Evolutionary conservation across 2,797 vertebrate species (phyloP), one percentile per base, ranked within the genome.

Genomic region (Lerista edwardsae): DNA sequence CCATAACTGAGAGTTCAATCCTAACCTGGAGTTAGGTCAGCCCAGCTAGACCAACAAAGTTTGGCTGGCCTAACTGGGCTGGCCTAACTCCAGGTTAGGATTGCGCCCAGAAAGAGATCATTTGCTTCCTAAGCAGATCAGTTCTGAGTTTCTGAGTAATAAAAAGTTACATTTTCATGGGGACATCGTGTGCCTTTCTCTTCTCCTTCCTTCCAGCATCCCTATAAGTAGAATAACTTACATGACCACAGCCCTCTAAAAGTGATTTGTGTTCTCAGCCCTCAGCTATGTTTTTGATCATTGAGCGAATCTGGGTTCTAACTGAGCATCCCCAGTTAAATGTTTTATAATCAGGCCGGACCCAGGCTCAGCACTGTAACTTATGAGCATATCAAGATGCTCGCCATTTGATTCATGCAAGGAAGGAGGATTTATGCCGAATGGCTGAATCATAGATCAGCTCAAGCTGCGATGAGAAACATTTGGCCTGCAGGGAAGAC

Each of bases 301-400:
- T 79, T 82, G 85, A 89, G 89, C 1, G 51, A 69, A 51, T 83
- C 86, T 76, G 65, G n/a, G 41, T 87, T 84, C 77, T 84, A 87
- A 72, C 64, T 82, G 74, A 87, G 82, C 47, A 81, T 57, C 44
- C 57, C 87, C 67, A 59, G 55, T 88, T 81, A 90, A 65, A 82
- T 84, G 77, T 78, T 92, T 83, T 68, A 44, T 39, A 81, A 87
- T 88, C 82, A 90, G 79, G 23, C 79, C 80, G 75, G 83, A 72
- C 65, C 75, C 55, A 78, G 71, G 79, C 29, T 1, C 75, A 80
- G 67, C 12, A 11, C 72, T 64, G 55, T 72, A 75, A 91, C 84
- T 89, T 84, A 77, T 75, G 85, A 74, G 62, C 25, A 57, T 34
- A 61, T 84, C 73, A 88, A 75, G 41, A 9, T 68, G 29, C 11